These are phyloP conservation scores for Enteromius afrohamiltoni DNA, from an alignment of 2,797 vertebrate species.

Conservation along the genomic window DNA sequence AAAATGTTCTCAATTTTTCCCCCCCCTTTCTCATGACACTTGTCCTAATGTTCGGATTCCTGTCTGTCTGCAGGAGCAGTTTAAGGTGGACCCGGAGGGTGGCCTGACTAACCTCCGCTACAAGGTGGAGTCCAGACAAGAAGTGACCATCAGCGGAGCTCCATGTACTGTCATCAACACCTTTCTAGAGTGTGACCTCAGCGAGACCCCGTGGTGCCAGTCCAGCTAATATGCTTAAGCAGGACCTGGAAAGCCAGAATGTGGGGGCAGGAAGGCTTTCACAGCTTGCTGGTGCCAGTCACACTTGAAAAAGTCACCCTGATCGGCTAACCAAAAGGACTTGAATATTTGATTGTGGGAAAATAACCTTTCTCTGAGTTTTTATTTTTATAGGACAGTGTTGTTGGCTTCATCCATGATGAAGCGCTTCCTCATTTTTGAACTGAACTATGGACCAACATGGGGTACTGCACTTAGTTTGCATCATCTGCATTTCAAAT, in stretches of 20 bases:
- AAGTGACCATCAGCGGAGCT: conserved; percentile 86
- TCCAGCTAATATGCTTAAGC: conserved; percentile 75
- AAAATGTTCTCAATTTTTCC: no score
- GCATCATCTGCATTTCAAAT: conserved; percentile 38
- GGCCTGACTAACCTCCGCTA: conserved; percentile 89
- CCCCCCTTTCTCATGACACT: neutral
- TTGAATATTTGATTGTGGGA: conserved; percentile 1
- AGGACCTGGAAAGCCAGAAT: conserved; percentile 1
- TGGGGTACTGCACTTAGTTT: conserved; percentile 51
- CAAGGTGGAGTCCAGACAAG: conserved; percentile 85
- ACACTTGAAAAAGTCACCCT: conserved; percentile 3
- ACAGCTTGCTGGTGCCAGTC: conserved; percentile 16
- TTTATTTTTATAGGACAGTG: conserved; percentile 54
- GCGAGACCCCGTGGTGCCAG: conserved; percentile 90
- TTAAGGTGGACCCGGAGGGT: conserved; percentile 92
- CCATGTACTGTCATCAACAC: conserved; percentile 90
- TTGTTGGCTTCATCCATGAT: conserved; percentile 30
- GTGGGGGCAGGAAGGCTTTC: conserved; percentile 4
- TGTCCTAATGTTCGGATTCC: neutral
- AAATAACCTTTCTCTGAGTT: neutral
- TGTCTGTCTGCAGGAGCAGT: conserved; percentile 85
- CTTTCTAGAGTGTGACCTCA: conserved; percentile 87
- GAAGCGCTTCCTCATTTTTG: conserved; percentile 31
- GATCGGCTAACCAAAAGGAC: conserved; percentile 15
- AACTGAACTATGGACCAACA: conserved; percentile 38